Base-by-base conservation (phyloP, 2,113 vertebrate genomes). In the Limnothrissa miodon region DNA sequence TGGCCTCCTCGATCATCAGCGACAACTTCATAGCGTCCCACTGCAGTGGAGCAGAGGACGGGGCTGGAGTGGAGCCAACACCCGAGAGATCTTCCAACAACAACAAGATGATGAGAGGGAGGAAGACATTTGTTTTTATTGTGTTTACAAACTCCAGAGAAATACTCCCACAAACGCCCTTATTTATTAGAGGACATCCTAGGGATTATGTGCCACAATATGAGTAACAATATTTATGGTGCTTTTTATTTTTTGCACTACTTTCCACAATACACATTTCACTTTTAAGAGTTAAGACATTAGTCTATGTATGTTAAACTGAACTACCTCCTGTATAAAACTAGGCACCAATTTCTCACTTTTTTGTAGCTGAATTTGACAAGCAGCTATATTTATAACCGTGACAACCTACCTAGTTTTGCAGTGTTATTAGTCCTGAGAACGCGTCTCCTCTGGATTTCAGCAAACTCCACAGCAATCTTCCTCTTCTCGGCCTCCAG, bases 1-100 rank as follows among this genome's bases (percentile, higher is more conserved):
- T 99, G 39, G 97, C 98, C 88, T 99, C 97, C 89, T 96, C 96
- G 81, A 99, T 96, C 97, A 98, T 98, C 89, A 97, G 85, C 11
- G 97, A 99, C 33, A 99, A 89, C 86, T 97, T 98, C 96, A 99
- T 94, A 83, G 96, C 92, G 87, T 93, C 95, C 98, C 98, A 99
- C 23, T 92, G 96, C 45, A 95, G 92, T 81, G 92, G 91, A 86
- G 80, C 96, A 97, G 87, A 78, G 85, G 11, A 90, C 42, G 91
- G 81, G 78, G 48, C 87, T 51, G 0, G 83, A 42, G 81, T 33
- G 36, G 25, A 17, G 29, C 66, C n/a, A 66, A 10, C 66, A 74
- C 25, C 10, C 4, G 4, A 36, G 66, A 36, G 66, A 13, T 42
- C 3, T 15, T 29, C 10, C 10, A 17, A 15, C 66, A 74, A 70